Evolutionary conservation across 2,113 vertebrate species (phyloP).

Genomic region (Gallinago paraguaiae): DNA sequence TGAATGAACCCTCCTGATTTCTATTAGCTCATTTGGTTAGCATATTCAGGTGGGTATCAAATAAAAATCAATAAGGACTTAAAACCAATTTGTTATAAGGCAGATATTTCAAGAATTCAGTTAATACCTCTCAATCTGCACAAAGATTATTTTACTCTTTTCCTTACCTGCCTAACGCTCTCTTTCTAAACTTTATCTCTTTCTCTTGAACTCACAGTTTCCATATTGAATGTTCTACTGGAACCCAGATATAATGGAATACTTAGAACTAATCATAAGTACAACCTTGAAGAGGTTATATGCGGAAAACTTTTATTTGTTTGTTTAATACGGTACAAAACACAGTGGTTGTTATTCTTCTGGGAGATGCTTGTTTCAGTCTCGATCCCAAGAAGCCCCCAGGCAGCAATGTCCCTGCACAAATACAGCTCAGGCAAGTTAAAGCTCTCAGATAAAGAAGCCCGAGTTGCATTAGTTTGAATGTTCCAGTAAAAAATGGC

Average conservation of each 20-base stretch:
- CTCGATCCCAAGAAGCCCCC: not conserved
- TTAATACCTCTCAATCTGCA: not conserved
- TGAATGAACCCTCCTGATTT: not conserved
- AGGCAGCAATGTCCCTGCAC: not conserved
- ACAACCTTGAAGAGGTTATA: not conserved
- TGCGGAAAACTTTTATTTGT: not conserved
- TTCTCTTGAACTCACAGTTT: not conserved
- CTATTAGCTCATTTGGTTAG: not conserved
- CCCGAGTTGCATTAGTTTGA: not conserved
- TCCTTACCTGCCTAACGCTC: not conserved
- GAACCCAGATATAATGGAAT: not conserved
- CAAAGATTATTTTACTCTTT: not conserved
- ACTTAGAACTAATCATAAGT: not conserved
- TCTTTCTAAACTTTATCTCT: too few relatives aligned
- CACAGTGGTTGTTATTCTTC: not conserved
- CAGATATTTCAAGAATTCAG: not conserved
- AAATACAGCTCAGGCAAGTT: not conserved
- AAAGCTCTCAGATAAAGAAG: not conserved
- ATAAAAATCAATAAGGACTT: not conserved
- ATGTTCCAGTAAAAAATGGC: not conserved
- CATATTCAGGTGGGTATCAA: not conserved
- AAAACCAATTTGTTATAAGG: not conserved
- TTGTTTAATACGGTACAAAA: not conserved
- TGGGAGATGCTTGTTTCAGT: not conserved
- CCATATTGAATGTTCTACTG: not conserved